These are phyloP conservation scores for Zaprionus vittiger DNA, from an alignment of 1,140 invertebrate genomes.

Conservation along the genomic window DNA sequence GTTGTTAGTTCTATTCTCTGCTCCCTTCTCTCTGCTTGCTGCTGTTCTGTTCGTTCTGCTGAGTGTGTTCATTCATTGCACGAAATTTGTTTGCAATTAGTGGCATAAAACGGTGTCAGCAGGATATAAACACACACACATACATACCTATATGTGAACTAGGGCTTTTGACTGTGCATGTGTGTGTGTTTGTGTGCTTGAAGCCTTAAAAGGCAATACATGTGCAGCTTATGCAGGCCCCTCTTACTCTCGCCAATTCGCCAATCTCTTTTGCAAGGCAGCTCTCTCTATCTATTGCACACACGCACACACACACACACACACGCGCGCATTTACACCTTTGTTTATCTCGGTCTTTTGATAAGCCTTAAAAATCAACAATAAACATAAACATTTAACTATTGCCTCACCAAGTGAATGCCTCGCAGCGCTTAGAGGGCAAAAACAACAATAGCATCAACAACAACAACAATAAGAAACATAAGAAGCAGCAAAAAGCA, in stretches of 20 bases:
- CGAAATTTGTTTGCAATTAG: constrained; percentile 32
- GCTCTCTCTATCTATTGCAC: constrained; percentile 3
- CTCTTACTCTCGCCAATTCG: background rate
- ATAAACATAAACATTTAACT: constrained; percentile 32
- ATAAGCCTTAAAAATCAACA: constrained; percentile 33
- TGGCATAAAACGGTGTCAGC: constrained; percentile 42
- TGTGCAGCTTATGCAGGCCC: constrained; percentile 18
- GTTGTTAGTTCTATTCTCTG: background rate
- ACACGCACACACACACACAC: background rate
- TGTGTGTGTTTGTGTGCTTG: constrained; percentile 16
- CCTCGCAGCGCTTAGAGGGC: background rate
- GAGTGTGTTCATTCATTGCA: constrained; percentile 23
- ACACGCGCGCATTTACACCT: background rate
- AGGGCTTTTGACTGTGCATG: background rate
- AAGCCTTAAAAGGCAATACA: constrained; percentile 36
- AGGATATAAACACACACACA: constrained; percentile 30
- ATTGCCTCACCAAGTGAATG: constrained; percentile 26
- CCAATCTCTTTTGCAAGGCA: background rate
- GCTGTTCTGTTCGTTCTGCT: background rate
- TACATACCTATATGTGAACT: background rate
- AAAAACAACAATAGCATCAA: constrained; percentile 5
- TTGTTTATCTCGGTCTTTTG: constrained; percentile 37
- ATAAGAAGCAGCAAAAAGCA: constrained; percentile 32
- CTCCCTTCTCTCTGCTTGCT: background rate
- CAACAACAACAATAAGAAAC: constrained; percentile 3